Percentiles rank a stretch among this genome's conserved stretches.
Conservation (phyloP, 2,797 vertebrate species). For the Phalanger gymnotis region DNA sequence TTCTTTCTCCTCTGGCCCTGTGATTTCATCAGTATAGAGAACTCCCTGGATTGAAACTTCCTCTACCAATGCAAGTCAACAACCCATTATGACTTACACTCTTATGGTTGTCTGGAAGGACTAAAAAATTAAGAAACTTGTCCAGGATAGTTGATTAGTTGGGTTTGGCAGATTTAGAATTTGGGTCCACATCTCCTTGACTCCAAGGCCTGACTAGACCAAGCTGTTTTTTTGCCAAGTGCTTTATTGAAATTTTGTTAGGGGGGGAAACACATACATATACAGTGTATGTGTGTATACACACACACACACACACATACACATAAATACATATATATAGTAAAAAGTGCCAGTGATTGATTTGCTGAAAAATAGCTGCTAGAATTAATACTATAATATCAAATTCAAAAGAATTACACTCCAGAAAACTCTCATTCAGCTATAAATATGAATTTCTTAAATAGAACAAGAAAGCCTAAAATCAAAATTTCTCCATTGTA, state of each 20-base stretch:
- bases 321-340: not conserved
- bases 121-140: not conserved
- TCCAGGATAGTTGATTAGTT: no score
- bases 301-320: not conserved
- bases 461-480: conserved; percentile 50
- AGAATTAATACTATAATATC: not conserved
- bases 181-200: not conserved
- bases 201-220: not conserved
- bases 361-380: not conserved
- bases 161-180: not conserved
- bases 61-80: not conserved
- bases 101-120: not conserved
- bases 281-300: no score
- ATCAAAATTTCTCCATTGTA: conserved; percentile 40
- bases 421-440: not conserved
- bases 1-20: not conserved
- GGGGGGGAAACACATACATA: not conserved
- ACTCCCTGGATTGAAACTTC: not conserved
- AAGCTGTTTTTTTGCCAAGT: not conserved
- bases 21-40: not conserved
- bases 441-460: conserved; percentile 51
- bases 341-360: conserved; percentile 31
- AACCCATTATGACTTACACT: not conserved
- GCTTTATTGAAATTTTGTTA: not conserved
- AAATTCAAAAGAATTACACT: conserved; percentile 37